Conservation (phyloP, 2,797 vertebrate species). For the Aulostomus chinensis region DNA sequence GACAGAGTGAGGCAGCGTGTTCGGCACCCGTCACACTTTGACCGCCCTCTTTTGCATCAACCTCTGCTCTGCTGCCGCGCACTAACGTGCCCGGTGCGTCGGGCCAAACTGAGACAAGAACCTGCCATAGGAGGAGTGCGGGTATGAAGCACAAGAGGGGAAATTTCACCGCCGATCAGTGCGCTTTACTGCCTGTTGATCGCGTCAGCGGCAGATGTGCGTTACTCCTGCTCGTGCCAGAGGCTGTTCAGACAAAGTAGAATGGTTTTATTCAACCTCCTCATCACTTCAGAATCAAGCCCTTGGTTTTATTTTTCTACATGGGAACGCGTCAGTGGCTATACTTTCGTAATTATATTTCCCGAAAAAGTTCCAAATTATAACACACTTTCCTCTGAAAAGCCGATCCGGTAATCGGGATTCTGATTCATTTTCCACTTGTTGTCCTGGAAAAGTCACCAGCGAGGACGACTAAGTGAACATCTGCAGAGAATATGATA, state of each 20-base stretch:
- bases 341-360: too few species aligned
- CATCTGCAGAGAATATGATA: conserved; percentile 55
- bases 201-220: conserved; percentile 27
- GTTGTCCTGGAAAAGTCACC: conserved; percentile 49
- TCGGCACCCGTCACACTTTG: conserved; percentile 49
- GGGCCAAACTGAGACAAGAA: not conserved
- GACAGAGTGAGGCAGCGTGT: conserved; percentile 8
- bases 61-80: conserved; percentile 9
- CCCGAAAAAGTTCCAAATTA: conserved; percentile 25
- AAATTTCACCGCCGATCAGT: not conserved
- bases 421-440: conserved; percentile 61
- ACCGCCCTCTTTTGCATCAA: conserved; percentile 62
- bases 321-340: too few species aligned
- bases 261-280: not conserved
- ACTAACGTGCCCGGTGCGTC: conserved; percentile 2
- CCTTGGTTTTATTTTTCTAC: rapidly evolving
- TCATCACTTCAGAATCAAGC: not conserved
- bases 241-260: not conserved
- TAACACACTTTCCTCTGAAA: conserved; percentile 16
- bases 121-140: not conserved
- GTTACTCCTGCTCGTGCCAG: not conserved
- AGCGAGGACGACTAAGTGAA: conserved; percentile 9
- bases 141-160: not conserved
- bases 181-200: conserved; percentile 56
- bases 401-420: conserved; percentile 45